These are phyloP conservation scores for Myrmophylax atrothorax DNA, from an alignment of 2,113 vertebrate genomes.

Conservation along the genomic window DNA sequence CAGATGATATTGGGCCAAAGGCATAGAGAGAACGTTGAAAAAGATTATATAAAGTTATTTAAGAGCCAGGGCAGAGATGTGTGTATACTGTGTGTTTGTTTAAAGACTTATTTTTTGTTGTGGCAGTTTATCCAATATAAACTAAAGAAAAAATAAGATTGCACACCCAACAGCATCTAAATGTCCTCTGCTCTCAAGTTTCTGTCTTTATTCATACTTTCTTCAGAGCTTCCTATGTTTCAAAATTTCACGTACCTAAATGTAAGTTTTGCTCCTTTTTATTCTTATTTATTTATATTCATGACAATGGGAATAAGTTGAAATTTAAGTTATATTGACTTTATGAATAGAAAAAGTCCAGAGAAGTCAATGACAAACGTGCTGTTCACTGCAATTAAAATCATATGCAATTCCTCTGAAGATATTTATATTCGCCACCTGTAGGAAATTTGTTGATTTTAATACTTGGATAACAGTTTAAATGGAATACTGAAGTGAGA, in stretches of 20 bases:
- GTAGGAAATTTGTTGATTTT: neutral
- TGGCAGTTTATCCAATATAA: neutral
- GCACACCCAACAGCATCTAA: neutral
- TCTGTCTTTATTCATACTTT: neutral
- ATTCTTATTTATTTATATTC: neutral
- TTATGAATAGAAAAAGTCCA: neutral
- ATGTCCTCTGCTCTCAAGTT: neutral
- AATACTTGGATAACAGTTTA: neutral
- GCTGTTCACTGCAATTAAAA: neutral
- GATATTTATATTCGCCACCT: neutral
- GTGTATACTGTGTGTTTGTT: neutral
- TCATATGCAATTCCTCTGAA: fast-evolving
- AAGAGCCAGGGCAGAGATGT: neutral
- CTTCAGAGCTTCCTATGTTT: neutral
- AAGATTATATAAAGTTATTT: neutral
- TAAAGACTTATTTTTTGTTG: neutral
- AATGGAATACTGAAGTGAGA: neutral
- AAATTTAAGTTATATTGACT: neutral
- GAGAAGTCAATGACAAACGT: neutral
- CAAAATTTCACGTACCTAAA: neutral
- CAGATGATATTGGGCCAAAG: neutral
- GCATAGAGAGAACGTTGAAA: neutral
- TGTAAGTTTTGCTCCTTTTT: neutral
- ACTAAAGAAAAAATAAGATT: neutral
- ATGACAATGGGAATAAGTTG: neutral